Conservation (phyloP, 2,888 invertebrate genomes). For the Crocallis elinguaria region DNA sequence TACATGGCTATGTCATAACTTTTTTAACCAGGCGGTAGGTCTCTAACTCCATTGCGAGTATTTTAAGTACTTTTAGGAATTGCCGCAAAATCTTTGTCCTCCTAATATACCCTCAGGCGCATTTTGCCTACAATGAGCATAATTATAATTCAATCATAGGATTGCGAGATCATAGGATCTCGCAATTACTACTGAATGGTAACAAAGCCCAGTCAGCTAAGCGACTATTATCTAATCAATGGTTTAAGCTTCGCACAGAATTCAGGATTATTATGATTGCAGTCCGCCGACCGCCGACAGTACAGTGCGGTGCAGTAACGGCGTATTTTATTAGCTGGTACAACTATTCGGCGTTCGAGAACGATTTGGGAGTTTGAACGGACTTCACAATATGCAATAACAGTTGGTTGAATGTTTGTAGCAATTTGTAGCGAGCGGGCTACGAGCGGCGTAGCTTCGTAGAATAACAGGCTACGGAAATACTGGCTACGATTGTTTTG, state of each 20-base stretch:
- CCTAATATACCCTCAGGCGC: too few species aligned
- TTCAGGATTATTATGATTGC: conserved; percentile 4
- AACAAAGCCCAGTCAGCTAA: neutral
- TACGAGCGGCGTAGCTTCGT: neutral
- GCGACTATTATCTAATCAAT: neutral
- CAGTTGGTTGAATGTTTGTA: neutral
- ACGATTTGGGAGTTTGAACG: neutral
- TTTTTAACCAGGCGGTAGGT: too few species aligned
- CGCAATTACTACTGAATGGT: neutral
- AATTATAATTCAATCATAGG: too few species aligned
- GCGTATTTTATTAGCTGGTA: conserved; percentile 4
- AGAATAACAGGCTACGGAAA: neutral
- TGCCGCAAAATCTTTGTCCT: too few species aligned
- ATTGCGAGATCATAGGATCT: neutral
- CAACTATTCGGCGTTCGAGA: neutral
- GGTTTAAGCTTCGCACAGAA: neutral
- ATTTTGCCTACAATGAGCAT: too few species aligned
- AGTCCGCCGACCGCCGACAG: neutral
- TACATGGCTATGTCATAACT: too few species aligned
- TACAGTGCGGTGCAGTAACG: neutral
- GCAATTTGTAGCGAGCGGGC: conserved; percentile 8
- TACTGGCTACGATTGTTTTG: neutral
- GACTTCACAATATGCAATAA: conserved; percentile 2
- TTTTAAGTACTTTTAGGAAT: too few species aligned
- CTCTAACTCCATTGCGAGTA: too few species aligned